Evolutionary conservation across 2,113 vertebrate species (phyloP), one percentile per base, ranked within the genome.

Genomic region (Sinosuthora webbiana): DNA sequence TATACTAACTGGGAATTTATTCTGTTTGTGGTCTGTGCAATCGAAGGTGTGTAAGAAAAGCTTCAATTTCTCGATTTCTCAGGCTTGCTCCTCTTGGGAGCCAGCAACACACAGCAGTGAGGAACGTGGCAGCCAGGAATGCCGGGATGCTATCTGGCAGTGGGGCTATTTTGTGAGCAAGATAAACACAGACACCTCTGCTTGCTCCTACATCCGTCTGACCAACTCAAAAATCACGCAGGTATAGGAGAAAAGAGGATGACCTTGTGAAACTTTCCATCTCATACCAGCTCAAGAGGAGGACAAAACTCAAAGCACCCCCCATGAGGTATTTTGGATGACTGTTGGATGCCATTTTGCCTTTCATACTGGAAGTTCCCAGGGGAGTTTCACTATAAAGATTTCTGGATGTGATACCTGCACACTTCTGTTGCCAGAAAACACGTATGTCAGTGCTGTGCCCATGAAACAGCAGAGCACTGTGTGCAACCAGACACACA

Each of bases 401-500:
- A 24, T 31, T 47, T 70, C 52, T 65, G 10, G 37, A 7, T 4
- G 30, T 35, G 47, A 37, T 19, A 45, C 1, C 11, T 25, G 37
- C 42, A 74, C 30, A 5, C 6, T 37, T 33, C 49, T 47, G 22
- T 5, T 68, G 10, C 1, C 60, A 1, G 28, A 53, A 30, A 82
- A 55, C 27, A 19, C 2, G 0, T 3, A 9, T 3, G 1, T 31
- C 85, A 55, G 2, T 15, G 45, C 60, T 41, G 11, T 12, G 25
- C 12, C 52, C 2, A 0, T 3, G 11, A 30, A 77, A 39, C 2
- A 3, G 25, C 47, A 85, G 52, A 57, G 41, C 28, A 15, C 25
- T 71, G 2, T 2, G 23, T 19, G 21, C 33, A 86, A n/a, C 22
- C 52, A 59, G 39, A 25, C 10, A 15, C 10, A 60, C 21, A 65